Percentiles rank a stretch among this genome's conserved stretches.
phyloP scores from a whole-genome alignment of 2,888 invertebrate species.

The Plebejus anna region DNA sequence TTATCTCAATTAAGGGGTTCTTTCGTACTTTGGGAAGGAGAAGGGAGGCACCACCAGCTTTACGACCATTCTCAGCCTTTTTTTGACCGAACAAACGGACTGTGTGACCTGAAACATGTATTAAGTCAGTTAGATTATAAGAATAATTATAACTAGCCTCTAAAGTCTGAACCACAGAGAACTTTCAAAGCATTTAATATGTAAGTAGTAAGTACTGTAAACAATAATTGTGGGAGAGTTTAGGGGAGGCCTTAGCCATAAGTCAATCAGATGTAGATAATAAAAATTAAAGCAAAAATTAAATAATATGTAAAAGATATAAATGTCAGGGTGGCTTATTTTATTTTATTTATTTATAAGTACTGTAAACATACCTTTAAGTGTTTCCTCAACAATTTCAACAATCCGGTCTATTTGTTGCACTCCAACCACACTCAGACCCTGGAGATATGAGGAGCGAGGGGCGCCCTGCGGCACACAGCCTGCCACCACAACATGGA shows the following conservation, averaged over 20 bases:
- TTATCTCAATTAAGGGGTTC: slow-evolving; percentile 98
- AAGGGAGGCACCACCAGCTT: slow-evolving; percentile 92
- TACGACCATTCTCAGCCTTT: slow-evolving; percentile 88
- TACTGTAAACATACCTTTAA: slow-evolving; percentile 83
- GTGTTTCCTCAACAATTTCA: slow-evolving; percentile 98
- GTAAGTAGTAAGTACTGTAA: too few relatives aligned
- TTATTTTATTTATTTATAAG: too few relatives aligned
- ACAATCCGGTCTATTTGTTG: slow-evolving; percentile 99
- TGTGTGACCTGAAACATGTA: slow-evolving; percentile 78
- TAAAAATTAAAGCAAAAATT: too few relatives aligned
- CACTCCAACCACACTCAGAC: slow-evolving; percentile 97
- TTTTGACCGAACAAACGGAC: slow-evolving; percentile 88
- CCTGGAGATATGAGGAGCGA: slow-evolving; percentile 83
- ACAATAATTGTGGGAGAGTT: too few relatives aligned
- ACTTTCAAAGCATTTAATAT: neutral
- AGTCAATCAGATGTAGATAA: too few relatives aligned
- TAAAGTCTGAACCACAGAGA: neutral
- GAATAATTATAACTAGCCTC: neutral
- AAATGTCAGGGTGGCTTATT: too few relatives aligned
- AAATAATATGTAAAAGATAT: too few relatives aligned
- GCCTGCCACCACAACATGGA: slow-evolving; percentile 96
- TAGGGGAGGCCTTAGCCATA: too few relatives aligned
- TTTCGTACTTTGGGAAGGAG: slow-evolving; percentile 95
- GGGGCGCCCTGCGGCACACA: slow-evolving; percentile 98
- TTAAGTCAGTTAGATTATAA: neutral